Evolutionary conservation across 1,140 invertebrate genomes (phyloP).

Genomic region (Rhynchophorus ferrugineus): DNA sequence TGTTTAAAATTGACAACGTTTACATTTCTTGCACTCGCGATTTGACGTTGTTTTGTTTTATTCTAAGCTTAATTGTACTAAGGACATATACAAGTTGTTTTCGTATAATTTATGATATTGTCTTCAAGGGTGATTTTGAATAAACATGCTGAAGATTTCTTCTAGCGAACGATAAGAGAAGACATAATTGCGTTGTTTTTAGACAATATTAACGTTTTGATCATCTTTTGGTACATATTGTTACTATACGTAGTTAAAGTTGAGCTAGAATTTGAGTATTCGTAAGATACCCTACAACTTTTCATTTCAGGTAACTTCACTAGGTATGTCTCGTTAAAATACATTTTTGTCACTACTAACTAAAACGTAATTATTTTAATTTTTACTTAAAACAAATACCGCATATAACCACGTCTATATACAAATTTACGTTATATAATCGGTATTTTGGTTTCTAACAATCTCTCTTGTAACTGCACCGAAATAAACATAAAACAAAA

Average conservation of each 20-base stretch:
- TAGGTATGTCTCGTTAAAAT: conserved; percentile 15
- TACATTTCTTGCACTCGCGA: neutral
- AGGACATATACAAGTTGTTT: no score
- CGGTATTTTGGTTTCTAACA: conserved; percentile 11
- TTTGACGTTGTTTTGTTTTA: neutral
- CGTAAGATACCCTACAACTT: conserved; percentile 9
- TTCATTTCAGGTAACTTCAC: conserved; percentile 23
- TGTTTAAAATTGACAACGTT: neutral
- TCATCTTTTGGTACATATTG: conserved; percentile 14
- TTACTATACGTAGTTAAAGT: conserved; percentile 8
- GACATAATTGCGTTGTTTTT: no score
- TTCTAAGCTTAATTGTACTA: neutral
- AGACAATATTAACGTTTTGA: no score
- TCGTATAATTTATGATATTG: no score
- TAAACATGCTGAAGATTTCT: no score
- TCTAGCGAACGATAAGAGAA: no score
- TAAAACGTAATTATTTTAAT: conserved; percentile 2
- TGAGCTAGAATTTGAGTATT: conserved; percentile 23
- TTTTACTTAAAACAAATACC: conserved; percentile 7
- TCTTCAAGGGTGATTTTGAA: no score
- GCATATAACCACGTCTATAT: conserved; percentile 14
- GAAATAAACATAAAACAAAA: conserved; percentile 3
- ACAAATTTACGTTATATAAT: conserved; percentile 10
- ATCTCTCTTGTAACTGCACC: conserved; percentile 18
- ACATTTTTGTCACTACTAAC: conserved; percentile 7